Percentiles rank a stretch among this genome's conserved stretches.
phyloP scores from a whole-genome alignment of 2,797 vertebrate genomes.

The Philypnodon macrostomus region DNA sequence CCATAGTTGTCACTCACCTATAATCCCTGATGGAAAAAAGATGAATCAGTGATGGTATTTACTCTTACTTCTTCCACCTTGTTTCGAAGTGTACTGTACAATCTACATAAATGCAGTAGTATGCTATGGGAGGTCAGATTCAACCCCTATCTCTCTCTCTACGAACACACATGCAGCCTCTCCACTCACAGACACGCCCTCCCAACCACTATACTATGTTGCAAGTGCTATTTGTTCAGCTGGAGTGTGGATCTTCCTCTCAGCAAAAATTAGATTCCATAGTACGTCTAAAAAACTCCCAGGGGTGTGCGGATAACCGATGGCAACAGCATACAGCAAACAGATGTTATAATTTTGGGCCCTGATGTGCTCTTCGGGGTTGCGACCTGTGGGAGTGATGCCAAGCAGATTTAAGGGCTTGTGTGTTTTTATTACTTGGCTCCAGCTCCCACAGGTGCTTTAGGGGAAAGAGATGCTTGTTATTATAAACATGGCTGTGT shows the following conservation, averaged over 20 bases:
- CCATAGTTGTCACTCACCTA: too few relatives aligned
- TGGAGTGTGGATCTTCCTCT: slow-evolving; percentile 56
- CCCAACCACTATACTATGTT: slow-evolving; percentile 16
- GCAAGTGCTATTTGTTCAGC: slow-evolving; percentile 71
- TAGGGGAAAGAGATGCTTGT: slow-evolving; percentile 43
- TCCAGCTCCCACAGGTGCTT: slow-evolving; percentile 69
- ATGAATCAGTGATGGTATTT: too few relatives aligned
- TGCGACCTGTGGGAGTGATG: too few relatives aligned
- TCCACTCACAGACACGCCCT: slow-evolving; percentile 50
- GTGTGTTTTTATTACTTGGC: slow-evolving; percentile 68
- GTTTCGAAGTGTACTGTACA: too few relatives aligned
- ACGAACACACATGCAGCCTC: slow-evolving; percentile 6
- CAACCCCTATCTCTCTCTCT: slow-evolving; percentile 14
- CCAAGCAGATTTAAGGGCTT: slow-evolving; percentile 66
- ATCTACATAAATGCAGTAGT: too few relatives aligned
- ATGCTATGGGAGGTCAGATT: slow-evolving; percentile 36
- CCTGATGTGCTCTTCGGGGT: slow-evolving; percentile 29
- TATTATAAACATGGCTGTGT: slow-evolving; percentile 48
- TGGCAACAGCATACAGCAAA: slow-evolving; percentile 32
- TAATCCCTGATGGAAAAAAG: too few relatives aligned
- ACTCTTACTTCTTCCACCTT: too few relatives aligned
- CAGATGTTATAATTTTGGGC: slow-evolving; percentile 56
- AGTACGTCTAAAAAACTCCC: slow-evolving; percentile 27
- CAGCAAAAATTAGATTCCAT: slow-evolving; percentile 36
- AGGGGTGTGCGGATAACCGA: slow-evolving; percentile 22